phyloP scores from a whole-genome alignment of 2,888 invertebrate genomes.

The Pogonocherus hispidulus region DNA sequence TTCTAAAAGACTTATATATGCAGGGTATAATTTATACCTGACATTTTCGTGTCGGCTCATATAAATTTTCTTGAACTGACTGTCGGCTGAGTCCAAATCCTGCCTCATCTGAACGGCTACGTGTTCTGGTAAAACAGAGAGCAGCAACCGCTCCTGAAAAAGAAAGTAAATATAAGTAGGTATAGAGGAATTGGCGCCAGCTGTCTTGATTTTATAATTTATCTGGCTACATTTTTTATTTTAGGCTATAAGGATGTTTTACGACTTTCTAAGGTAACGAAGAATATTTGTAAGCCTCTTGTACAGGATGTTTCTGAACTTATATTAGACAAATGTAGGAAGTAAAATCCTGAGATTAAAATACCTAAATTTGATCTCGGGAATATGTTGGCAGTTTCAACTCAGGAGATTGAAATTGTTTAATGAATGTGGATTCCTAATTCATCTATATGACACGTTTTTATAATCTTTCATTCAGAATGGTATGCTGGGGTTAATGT shows the following conservation, averaged over 20 bases:
- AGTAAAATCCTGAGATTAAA: too few species aligned
- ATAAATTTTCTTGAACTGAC: conserved; percentile 97
- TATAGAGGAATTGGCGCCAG: neutral
- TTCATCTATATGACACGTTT: too few species aligned
- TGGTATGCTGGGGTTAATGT: too few species aligned
- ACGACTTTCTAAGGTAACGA: too few species aligned
- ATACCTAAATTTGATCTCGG: too few species aligned
- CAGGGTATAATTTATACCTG: conserved; percentile 73
- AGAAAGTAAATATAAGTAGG: conserved; percentile 20
- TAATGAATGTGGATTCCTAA: too few species aligned
- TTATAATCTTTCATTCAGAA: too few species aligned
- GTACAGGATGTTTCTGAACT: too few species aligned
- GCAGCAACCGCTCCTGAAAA: conserved; percentile 86
- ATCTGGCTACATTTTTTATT: neutral
- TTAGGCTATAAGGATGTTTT: neutral
- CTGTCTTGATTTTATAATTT: neutral
- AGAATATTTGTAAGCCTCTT: too few species aligned
- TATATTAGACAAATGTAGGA: too few species aligned
- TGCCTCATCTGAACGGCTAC: conserved; percentile 97
- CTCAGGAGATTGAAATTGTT: too few species aligned
- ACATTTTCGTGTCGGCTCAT: conserved; percentile 98
- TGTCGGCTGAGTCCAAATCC: conserved; percentile 91
- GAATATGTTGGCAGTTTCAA: too few species aligned
- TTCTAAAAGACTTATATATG: neutral
- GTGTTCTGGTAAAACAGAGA: conserved; percentile 95